Percentiles rank a stretch among this genome's conserved stretches.
These are phyloP conservation scores for Butorides virescens DNA, from an alignment of 2,113 vertebrate genomes.

Conservation along the genomic window DNA sequence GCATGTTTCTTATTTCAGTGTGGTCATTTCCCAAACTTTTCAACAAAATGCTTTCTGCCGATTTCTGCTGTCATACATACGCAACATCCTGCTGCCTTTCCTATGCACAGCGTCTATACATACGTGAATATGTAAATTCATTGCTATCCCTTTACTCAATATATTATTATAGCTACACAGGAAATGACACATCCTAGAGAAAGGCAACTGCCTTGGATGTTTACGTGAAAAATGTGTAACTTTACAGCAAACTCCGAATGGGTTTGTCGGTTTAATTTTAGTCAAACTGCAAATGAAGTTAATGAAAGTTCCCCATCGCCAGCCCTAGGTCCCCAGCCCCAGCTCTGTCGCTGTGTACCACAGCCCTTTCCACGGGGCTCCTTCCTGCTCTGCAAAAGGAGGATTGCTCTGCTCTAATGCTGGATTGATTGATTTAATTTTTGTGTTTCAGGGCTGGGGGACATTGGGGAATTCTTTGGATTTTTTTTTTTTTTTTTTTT, in stretches of 20 bases:
- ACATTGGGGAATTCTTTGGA: neutral
- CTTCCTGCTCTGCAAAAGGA: neutral
- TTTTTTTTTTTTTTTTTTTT: no score
- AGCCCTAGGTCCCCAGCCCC: neutral
- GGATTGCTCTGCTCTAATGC: neutral
- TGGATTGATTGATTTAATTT: neutral
- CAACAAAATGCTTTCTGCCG: neutral
- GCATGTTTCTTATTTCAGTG: neutral
- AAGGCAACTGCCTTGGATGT: slow-evolving; percentile 37
- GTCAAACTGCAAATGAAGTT: neutral
- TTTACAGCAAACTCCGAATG: neutral
- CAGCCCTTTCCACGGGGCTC: neutral
- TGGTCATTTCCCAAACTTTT: neutral
- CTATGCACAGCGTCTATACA: neutral
- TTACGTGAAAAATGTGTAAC: slow-evolving; percentile 18
- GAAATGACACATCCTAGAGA: slow-evolving; percentile 52
- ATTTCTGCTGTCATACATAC: neutral
- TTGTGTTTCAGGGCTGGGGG: neutral
- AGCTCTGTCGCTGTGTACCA: neutral
- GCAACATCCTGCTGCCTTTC: neutral
- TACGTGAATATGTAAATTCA: slow-evolving; percentile 5
- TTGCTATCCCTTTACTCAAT: slow-evolving; percentile 17
- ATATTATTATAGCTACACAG: slow-evolving; percentile 19
- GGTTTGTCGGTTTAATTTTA: neutral
- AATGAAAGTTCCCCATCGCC: neutral